Base-by-base conservation (phyloP, 2,113 vertebrate genomes). In the Pachycephala philippinensis region DNA sequence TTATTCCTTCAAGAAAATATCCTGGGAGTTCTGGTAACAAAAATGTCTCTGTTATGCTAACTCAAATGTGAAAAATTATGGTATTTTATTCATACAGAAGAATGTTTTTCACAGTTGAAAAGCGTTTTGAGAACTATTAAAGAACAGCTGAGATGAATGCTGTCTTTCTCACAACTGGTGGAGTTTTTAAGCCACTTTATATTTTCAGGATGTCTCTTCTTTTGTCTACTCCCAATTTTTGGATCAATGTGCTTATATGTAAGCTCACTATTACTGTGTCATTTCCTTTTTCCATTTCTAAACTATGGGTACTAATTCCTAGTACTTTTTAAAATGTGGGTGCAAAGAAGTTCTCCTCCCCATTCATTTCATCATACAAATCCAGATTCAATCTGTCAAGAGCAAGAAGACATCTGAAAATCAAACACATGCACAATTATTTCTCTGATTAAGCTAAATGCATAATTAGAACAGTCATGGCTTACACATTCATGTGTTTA, bases 1-100 rank as follows among this genome's bases (percentile, higher is more conserved):
- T 92, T 89, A 26, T 59, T 94, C 49, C 54, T 96, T 96, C 76
- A 47, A 66, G 42, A 63, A 96, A 83, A 42, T 61, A 57, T 86
- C 82, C 49, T 85, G 35, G 52, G 81, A 87, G 40, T 75, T 95
- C 49, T 90, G 63, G 44, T 86, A 70, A 70, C 45, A 91, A 77
- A 94, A 87, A 70, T 77, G 22, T 70, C 68, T 92, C 76, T 64
- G 83, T 79, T 42, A 33, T 31, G 77, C 56, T 76, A 59, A 77
- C 19, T 61, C 13, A 45, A 52, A 40, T n/a, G 22, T 63, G 79
- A 52, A 81, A 52, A 79, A 30, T 30, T 3, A 9, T 30, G 3
- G 11, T 77, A 59, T 72, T 87, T 75, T 75, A n/a, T 87, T 89
- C 28, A 59, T 50, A 84, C 7, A 75, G 47, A 78, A 66, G 47